Evolutionary conservation across 64 coral and sea anemone genomes (phyloP).

Genomic region (Dendrophyllia cribrosa): DNA sequence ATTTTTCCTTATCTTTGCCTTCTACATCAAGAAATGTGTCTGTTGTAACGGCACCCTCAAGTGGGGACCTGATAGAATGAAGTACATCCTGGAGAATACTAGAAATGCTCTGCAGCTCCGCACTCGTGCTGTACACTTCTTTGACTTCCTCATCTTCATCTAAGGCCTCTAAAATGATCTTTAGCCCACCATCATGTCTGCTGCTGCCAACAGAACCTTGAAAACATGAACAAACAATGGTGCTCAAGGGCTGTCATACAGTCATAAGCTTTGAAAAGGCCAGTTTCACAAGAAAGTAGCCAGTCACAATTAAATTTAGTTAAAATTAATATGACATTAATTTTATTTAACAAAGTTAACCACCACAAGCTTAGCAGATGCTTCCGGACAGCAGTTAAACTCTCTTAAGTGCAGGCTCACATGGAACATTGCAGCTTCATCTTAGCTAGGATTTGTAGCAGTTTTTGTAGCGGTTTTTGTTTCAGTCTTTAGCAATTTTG

Average conservation of each 20-base stretch:
- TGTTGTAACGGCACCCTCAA: conserved; percentile 70
- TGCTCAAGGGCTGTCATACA: background rate
- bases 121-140: conserved; percentile 64
- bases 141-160: conserved; percentile 88
- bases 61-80: conserved; percentile 63
- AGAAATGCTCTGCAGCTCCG: conserved; percentile 73
- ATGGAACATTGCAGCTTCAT: too few relatives aligned
- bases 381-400: too few relatives aligned
- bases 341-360: too few relatives aligned
- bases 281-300: too few relatives aligned
- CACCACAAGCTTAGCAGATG: too few relatives aligned
- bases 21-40: conserved; percentile 85
- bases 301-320: too few relatives aligned
- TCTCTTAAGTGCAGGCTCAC: too few relatives aligned
- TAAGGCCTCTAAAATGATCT: conserved; percentile 62
- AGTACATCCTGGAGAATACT: conserved; percentile 63
- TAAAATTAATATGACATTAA: too few relatives aligned
- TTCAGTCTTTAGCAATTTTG: too few relatives aligned
- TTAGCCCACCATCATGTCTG: conserved; percentile 66
- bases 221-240: background rate
- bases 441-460: too few relatives aligned
- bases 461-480: too few relatives aligned
- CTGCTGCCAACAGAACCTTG: conserved; percentile 47
- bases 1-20: conserved; percentile 81
- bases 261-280: background rate